Evolutionary conservation across 1,140 invertebrate species (phyloP).

Genomic region (Berghia stephanieae): DNA sequence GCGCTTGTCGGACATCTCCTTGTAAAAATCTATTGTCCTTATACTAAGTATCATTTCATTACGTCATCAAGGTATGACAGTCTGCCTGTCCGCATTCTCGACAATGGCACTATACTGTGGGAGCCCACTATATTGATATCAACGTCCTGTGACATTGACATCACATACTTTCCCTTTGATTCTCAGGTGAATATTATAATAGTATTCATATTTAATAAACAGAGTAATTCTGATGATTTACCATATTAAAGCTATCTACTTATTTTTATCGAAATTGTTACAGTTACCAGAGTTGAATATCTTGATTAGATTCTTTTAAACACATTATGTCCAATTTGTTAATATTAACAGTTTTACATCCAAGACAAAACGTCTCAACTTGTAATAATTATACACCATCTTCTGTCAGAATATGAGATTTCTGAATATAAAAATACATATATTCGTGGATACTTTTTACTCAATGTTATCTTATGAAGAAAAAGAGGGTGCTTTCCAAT

Average conservation of each 20-base stretch:
- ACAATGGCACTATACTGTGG: conserved; percentile 67
- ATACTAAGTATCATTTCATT: too few relatives aligned
- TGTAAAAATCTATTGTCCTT: too few relatives aligned
- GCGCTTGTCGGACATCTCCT: too few relatives aligned
- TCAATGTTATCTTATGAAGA: too few relatives aligned
- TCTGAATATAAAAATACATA: too few relatives aligned
- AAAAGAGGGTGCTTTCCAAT: too few relatives aligned
- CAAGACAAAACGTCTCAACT: too few relatives aligned
- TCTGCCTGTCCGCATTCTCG: conserved; percentile 24
- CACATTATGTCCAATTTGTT: not conserved
- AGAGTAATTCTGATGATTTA: not conserved
- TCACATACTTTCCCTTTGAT: conserved; percentile 45
- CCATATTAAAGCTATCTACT: not conserved
- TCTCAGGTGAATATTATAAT: conserved; percentile 28
- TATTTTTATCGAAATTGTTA: not conserved
- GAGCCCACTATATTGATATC: conserved; percentile 67
- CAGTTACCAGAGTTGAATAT: not conserved
- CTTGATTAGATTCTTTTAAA: not conserved
- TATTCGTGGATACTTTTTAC: too few relatives aligned
- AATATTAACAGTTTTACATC: not conserved
- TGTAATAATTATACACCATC: too few relatives aligned
- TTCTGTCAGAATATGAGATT: too few relatives aligned
- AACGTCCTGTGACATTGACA: conserved; percentile 31
- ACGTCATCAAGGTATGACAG: too few relatives aligned
- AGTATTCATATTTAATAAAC: not conserved